A percentile compares a stretch with the other conserved stretches of the same genome.
These are phyloP conservation scores for Genyomyrus donnyi DNA, from an alignment of 2,113 vertebrate genomes.

Conservation along the genomic window DNA sequence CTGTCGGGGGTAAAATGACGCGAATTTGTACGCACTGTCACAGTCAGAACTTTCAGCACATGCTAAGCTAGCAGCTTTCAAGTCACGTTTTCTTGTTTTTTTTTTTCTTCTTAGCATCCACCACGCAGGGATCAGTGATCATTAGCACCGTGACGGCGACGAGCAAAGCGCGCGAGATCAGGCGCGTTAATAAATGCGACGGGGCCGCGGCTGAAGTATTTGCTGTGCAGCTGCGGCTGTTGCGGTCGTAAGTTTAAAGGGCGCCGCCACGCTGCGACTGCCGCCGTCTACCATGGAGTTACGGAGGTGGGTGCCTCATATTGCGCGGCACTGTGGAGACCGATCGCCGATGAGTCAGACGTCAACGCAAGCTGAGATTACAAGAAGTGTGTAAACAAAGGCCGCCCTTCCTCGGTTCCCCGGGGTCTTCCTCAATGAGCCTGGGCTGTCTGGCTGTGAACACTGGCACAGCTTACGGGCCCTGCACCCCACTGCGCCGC, in stretches of 20 bases:
- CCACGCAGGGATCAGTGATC: background rate
- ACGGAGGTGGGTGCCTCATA: conserved; percentile 37
- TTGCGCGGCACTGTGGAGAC: conserved; percentile 32
- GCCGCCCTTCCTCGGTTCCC: background rate
- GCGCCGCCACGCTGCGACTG: conserved; percentile 15
- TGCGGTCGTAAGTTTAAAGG: background rate
- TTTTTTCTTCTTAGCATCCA: background rate
- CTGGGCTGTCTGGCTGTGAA: background rate
- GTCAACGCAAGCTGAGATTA: conserved; percentile 34
- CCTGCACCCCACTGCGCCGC: background rate
- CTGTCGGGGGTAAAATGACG: conserved; percentile 5
- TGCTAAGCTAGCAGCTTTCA: background rate
- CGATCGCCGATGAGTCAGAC: conserved; percentile 28
- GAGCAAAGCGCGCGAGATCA: background rate
- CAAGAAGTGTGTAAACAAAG: conserved; percentile 27
- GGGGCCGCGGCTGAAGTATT: background rate
- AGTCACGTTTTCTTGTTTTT: background rate
- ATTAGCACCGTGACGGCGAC: background rate
- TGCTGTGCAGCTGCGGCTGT: background rate
- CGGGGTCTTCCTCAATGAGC: background rate
- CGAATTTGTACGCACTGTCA: background rate
- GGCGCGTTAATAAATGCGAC: background rate
- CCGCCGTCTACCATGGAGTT: conserved; percentile 19
- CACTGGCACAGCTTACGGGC: background rate
- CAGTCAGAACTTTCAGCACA: background rate